phyloP scores from a whole-genome alignment of 2,888 invertebrate species.

The Allolobophora icterica region DNA sequence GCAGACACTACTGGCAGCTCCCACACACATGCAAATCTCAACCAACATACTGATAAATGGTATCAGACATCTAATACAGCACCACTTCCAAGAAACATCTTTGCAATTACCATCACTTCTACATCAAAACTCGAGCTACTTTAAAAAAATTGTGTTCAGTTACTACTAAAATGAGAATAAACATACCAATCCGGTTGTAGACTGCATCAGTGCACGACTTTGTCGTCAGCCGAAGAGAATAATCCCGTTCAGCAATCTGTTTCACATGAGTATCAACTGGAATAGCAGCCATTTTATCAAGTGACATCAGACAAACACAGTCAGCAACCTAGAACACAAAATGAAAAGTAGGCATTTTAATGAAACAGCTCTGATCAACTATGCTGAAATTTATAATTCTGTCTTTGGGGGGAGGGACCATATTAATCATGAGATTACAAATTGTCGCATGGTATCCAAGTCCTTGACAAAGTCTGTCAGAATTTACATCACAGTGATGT shows the following conservation, averaged over 20 bases:
- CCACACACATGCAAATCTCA: neutral
- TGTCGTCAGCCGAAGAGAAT: constrained; percentile 73
- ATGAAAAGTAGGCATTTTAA: neutral
- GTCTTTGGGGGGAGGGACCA: neutral
- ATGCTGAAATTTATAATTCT: neutral
- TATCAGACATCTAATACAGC: no score
- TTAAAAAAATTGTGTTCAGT: neutral
- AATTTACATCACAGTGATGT: no score
- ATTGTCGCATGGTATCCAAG: neutral
- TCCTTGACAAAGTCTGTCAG: no score
- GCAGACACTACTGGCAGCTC: neutral
- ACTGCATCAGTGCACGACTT: constrained; percentile 82
- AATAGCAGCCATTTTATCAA: constrained; percentile 84
- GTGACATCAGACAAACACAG: constrained; percentile 94
- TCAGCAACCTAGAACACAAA: constrained; percentile 82
- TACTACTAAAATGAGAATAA: neutral
- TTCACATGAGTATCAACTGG: constrained; percentile 96
- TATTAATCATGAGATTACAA: neutral
- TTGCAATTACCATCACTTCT: neutral
- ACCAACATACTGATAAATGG: no score
- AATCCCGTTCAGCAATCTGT: constrained; percentile 83
- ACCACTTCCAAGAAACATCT: neutral
- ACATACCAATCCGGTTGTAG: constrained; percentile 82
- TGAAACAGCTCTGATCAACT: neutral
- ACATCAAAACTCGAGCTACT: neutral